Evolutionary conservation across 1,140 invertebrate species (phyloP), one percentile per base, ranked within the genome.

Genomic region (Dendroctonus ponderosae): DNA sequence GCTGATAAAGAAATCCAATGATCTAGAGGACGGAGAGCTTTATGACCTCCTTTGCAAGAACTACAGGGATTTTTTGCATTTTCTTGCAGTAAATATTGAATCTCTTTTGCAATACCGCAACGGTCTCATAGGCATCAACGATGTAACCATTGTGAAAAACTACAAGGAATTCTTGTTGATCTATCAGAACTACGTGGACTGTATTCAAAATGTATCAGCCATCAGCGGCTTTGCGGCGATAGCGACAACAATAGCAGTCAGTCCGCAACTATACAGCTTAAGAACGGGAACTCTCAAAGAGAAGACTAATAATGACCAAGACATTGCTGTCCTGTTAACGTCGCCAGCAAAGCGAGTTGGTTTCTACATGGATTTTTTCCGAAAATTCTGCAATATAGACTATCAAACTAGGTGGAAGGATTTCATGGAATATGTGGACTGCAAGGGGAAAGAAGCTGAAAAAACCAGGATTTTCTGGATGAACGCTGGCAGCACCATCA

Each of bases 401-500:
- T 79, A 80, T 5, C 72, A 82, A 40, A 72, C 78, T 8, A 86
- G 84, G 71, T 90, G 85, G 85, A 85, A 85, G 70, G 78, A 77
- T 66, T 80, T 86, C 66, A 85, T 81, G 62, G 84, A 85, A 58
- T 82, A 84, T 72, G 87, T 86, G 74, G 85, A 85, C 67, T 84
- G 83, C 66, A 84, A 81, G 63, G 78, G 83, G 46, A 82, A 84
- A 60, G 84, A 89, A 74, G 90, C 91, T 0, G 88, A 90, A 65
- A 71, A 77, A 14, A 94, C 91, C 0, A 86, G 85, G 75, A 71
- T 80, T 38, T 93, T 92, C 83, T 94, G 91, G 91, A 86, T 91
- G 72, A 86, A 79, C 62, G 80, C 85, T 43, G 86, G 87, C 0
- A 89, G 88, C 78, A 74, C 83, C 8, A 78, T 88, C 5, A 90